Evolutionary conservation across 2,113 vertebrate species (phyloP), one percentile per base, ranked within the genome.

Genomic region (Montifringilla adamsi): DNA sequence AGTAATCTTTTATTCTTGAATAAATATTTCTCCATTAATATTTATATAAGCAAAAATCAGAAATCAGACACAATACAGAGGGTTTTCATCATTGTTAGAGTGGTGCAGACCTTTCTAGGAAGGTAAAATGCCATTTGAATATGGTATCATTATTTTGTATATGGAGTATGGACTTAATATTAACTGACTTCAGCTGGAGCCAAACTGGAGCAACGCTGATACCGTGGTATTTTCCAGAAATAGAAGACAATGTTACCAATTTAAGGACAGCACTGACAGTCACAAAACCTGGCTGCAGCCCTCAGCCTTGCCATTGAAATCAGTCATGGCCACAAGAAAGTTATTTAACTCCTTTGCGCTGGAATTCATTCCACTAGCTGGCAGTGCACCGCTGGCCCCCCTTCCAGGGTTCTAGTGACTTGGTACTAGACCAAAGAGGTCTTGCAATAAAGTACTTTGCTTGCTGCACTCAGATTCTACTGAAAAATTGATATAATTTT

Each of bases 151-250:
- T 60, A 43, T 8, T 87, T 78, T 24, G 35, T 62, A 9, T 76
- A 50, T 19, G 10, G 46, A 49, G 3, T 35, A 46, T 6, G 7
- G 20, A 30, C 9, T 83, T 70, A 35, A 17, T 46, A 74, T 47
- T 43, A 53, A 35, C 31, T 39, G 17, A 53, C 60, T 70, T 69
- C 37, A 46, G 20, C 35, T 11, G 39, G 26, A 86, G 59, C 16
- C 74, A 52, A 83, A 79, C 37, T 44, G 41, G 10, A 75, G 13
- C 22, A 72, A 44, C 0, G 0, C 1, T 23, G n/a, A 35, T 41
- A 56, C 7, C 0, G 0, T 30, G 13, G 12, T 15, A 41, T 62
- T 69, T 87, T 67, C 26, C 44, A 37, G 33, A 76, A 41, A 44
- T 0, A 53, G 44, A 87, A 82, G 50, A 49, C 9, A 43, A 27